A percentile compares a stretch with the other conserved stretches of the same genome.
Evolutionary conservation across 2,888 invertebrate genomes (phyloP).

Genomic region (Sericinus montela): DNA sequence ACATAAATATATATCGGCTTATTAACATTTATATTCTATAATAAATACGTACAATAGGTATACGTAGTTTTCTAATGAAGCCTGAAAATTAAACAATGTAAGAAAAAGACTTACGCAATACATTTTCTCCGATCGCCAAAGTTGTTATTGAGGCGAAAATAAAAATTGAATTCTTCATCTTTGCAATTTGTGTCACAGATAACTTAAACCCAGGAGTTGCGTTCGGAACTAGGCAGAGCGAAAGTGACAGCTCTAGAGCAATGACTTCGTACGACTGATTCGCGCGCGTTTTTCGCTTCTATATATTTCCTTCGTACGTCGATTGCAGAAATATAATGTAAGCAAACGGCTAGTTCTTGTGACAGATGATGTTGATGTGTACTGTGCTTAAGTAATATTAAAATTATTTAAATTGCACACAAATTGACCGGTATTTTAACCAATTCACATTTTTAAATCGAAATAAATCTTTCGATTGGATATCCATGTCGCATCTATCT

Average conservation of each 20-base stretch:
- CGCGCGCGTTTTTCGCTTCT: slow-evolving; percentile 31
- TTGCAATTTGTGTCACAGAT: slow-evolving; percentile 19
- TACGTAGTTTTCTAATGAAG: no score
- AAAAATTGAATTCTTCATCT: slow-evolving; percentile 30
- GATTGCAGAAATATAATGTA: slow-evolving; percentile 29
- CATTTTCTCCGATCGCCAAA: slow-evolving; percentile 32
- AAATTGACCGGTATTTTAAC: no score
- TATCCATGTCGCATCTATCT: no score
- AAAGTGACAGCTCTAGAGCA: slow-evolving; percentile 23
- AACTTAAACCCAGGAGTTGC: slow-evolving; percentile 3
- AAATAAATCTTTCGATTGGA: no score
- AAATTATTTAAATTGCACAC: not conserved
- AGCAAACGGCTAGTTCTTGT: slow-evolving; percentile 27
- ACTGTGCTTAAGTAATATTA: not conserved
- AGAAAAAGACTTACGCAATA: slow-evolving; percentile 39
- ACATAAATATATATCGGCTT: no score
- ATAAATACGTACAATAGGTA: no score
- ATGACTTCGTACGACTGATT: slow-evolving; percentile 28
- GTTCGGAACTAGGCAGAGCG: slow-evolving; percentile 12
- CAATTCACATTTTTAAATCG: no score
- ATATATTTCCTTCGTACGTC: slow-evolving; percentile 32
- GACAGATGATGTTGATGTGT: slow-evolving; percentile 22
- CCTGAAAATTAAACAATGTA: not conserved
- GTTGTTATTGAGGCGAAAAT: slow-evolving; percentile 28
- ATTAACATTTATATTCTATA: no score